Conservation (phyloP, 2,888 invertebrate species). For the Erebia epiphron region DNA sequence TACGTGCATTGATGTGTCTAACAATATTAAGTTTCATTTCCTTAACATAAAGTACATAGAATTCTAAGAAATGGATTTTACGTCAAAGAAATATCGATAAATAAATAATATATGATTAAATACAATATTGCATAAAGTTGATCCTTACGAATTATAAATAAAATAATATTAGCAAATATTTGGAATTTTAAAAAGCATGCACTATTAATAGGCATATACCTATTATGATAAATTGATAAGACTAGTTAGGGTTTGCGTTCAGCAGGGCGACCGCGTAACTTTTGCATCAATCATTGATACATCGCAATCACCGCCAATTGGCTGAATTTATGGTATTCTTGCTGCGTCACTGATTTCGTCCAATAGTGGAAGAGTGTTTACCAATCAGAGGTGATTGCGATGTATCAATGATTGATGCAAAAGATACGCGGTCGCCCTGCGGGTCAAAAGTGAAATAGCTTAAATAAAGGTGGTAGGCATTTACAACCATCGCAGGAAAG, state of each 20-base stretch:
- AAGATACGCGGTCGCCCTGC: too few relatives aligned
- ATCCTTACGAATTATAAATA: neutral
- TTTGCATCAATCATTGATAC: too few relatives aligned
- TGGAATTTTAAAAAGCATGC: neutral
- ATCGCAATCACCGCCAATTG: too few relatives aligned
- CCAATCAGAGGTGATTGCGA: too few relatives aligned
- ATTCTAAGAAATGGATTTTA: neutral
- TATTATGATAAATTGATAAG: too few relatives aligned
- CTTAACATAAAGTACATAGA: neutral
- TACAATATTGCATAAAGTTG: neutral
- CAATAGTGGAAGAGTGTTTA: too few relatives aligned
- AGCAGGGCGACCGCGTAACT: too few relatives aligned
- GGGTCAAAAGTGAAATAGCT: constrained; percentile 1
- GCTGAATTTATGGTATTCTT: too few relatives aligned
- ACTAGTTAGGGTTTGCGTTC: neutral
- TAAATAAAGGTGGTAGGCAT: neutral
- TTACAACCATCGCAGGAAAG: neutral
- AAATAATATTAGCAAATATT: neutral
- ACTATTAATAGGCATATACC: neutral
- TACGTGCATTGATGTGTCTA: too few relatives aligned
- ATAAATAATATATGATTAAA: neutral
- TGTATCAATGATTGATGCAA: too few relatives aligned
- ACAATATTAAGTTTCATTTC: neutral
- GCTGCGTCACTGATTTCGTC: too few relatives aligned
- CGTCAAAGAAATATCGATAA: neutral